Evolutionary conservation across 2,888 invertebrate genomes (phyloP).

Genomic region (Latrodectus hesperus): DNA sequence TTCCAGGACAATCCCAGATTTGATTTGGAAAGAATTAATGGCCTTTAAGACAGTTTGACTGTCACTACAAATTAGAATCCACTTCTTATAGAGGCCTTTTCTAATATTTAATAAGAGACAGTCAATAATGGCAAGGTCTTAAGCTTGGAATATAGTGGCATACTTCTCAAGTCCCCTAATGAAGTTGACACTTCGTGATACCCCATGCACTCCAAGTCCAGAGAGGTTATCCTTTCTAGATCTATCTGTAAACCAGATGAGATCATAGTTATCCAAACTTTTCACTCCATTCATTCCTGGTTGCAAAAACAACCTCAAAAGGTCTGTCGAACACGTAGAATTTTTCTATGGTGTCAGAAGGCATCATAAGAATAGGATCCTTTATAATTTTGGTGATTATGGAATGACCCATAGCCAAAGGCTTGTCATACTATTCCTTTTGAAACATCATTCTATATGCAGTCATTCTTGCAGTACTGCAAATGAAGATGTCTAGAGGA

Average conservation of each 20-base stretch:
- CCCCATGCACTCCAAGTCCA: too few species aligned
- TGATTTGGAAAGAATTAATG: too few species aligned
- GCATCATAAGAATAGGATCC: background rate
- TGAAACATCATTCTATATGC: too few species aligned
- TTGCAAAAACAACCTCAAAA: background rate
- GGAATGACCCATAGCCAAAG: background rate
- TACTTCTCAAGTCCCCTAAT: background rate
- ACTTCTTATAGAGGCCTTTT: background rate
- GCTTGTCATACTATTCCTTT: too few species aligned
- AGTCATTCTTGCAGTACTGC: background rate
- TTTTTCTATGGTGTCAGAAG: background rate
- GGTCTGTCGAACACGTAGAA: background rate
- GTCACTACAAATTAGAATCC: constrained; percentile 12
- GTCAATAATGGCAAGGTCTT: background rate
- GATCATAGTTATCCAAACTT: too few species aligned
- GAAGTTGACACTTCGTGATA: background rate
- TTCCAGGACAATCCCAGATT: too few species aligned
- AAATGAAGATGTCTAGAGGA: background rate
- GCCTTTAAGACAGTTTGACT: background rate
- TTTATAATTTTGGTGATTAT: background rate
- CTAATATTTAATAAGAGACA: background rate
- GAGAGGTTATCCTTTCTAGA: background rate
- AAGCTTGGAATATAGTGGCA: too few species aligned
- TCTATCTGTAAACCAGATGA: constrained; percentile 8
- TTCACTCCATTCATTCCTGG: background rate